These are phyloP conservation scores for Tetramorium alpestre DNA, from an alignment of 1,140 invertebrate species.

Conservation along the genomic window DNA sequence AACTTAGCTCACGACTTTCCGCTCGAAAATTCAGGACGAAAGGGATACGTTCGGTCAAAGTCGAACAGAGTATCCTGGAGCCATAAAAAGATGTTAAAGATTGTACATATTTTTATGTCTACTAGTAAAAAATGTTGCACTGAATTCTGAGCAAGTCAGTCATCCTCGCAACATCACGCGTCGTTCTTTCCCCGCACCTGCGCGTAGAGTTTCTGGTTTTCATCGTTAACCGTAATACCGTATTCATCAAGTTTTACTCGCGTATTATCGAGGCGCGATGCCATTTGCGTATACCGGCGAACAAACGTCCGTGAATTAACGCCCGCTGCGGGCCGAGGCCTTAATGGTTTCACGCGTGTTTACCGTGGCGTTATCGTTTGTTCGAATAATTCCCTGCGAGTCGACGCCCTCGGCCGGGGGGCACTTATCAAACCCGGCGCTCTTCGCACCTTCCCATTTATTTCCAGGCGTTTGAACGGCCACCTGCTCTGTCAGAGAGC, in stretches of 20 bases:
- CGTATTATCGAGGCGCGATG: slow-evolving; percentile 45
- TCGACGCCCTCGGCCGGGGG: not conserved
- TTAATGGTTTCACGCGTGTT: slow-evolving; percentile 52
- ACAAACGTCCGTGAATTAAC: slow-evolving; percentile 53
- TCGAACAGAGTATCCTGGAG: not conserved
- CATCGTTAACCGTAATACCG: slow-evolving; percentile 26
- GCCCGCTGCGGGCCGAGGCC: slow-evolving; percentile 5
- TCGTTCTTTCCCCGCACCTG: not conserved
- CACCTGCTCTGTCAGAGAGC: slow-evolving; percentile 42
- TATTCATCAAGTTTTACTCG: slow-evolving; percentile 20
- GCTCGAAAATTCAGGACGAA: not conserved
- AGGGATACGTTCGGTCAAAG: not conserved
- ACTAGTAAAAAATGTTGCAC: not conserved
- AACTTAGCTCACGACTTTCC: not conserved
- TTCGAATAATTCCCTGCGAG: slow-evolving; percentile 50
- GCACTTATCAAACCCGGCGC: slow-evolving; percentile 46
- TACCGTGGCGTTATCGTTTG: slow-evolving; percentile 56
- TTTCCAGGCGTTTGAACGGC: slow-evolving; percentile 44
- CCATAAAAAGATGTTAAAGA: not conserved
- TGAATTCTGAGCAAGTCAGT: not conserved
- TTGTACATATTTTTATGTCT: not conserved
- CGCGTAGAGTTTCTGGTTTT: not conserved
- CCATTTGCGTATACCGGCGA: slow-evolving; percentile 27
- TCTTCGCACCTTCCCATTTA: slow-evolving; percentile 49
- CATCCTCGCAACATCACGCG: not conserved